Percentiles rank a stretch among this genome's conserved stretches.
Evolutionary conservation across 2,888 invertebrate genomes (phyloP).

Genomic region (Tenthredo notha): DNA sequence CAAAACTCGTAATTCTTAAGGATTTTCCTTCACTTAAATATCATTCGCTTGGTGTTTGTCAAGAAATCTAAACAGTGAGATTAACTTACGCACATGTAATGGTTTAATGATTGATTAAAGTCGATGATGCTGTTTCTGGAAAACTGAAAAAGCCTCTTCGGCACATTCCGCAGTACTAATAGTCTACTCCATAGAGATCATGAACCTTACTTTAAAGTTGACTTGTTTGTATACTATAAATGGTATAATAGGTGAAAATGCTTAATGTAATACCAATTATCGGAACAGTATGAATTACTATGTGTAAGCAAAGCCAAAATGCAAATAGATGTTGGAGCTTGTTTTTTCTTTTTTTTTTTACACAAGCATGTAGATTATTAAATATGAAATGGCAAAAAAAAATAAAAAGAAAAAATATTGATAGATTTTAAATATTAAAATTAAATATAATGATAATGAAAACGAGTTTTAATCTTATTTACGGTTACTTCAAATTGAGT

Average conservation of each 20-base stretch:
- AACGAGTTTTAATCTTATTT: constrained; percentile 2
- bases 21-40: neutral
- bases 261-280: constrained; percentile 36
- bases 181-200: constrained; percentile 18
- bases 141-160: constrained; percentile 34
- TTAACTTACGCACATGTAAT: constrained; percentile 45
- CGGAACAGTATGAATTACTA: constrained; percentile 33
- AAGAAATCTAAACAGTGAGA: constrained; percentile 44
- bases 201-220: constrained; percentile 28
- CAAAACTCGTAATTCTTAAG: neutral
- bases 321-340: constrained; percentile 39
- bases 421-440: constrained; percentile 41
- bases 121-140: constrained; percentile 8
- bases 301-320: constrained; percentile 37
- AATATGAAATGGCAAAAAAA: neutral
- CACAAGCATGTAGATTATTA: constrained; percentile 26
- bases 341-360: neutral
- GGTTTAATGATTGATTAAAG: constrained; percentile 29
- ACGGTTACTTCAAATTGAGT: constrained; percentile 42
- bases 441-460: constrained; percentile 16
- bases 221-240: constrained; percentile 22
- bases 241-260: constrained; percentile 32
- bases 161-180: constrained; percentile 46
- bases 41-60: constrained; percentile 4
- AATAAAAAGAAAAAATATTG: neutral